Evolutionary conservation across 2,797 vertebrate species (phyloP), one percentile per base, ranked within the genome.

Genomic region (Echeneis naucrates): DNA sequence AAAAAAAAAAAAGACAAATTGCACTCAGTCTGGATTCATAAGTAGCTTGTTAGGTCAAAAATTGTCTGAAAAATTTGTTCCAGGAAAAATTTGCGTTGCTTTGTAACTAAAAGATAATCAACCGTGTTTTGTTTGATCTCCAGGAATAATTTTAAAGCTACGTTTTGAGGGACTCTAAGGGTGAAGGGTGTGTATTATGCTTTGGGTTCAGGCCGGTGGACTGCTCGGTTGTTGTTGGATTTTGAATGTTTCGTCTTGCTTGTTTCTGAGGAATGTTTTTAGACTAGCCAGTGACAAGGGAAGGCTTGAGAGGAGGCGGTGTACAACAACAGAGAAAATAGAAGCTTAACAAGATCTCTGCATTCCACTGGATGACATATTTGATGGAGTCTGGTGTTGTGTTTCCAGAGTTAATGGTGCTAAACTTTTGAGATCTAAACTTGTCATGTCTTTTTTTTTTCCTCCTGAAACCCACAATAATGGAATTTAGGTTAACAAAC

Each of bases 271-370:
- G 5, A 58, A 64, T 23, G n/a, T 70, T 69, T 68, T 33, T 57
- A 57, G 57, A 24, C 59, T 45, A 13, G 32, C 19, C 42, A 23
- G 33, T 50, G 47, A 55, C 42, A 26, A 30, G 47, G 30, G 30
- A 66, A 51, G 12, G 27, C 50, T 33, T 2, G 0, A 21, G 42
- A 33, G 58, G 50, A 58, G 57, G 27, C 1, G 12, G 44, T 60
- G 40, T 61, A 32, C 56, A 19, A 12, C 19, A 7, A 52, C 21
- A 26, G 33, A 35, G 45, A 51, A 75, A 84, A 74, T 8, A 32
- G 38, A 65, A 24, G 55, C 62, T 72, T 57, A 71, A 62, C 70
- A 60, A 80, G 56, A 63, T 68, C 71, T 69, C 65, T 51, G 38
- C 59, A 40, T 59, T 63, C 45, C 16, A 23, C 80, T 57, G 59